Evolutionary conservation across 2,888 invertebrate species (phyloP), one percentile per base, ranked within the genome.

Genomic region (Seira musarum): DNA sequence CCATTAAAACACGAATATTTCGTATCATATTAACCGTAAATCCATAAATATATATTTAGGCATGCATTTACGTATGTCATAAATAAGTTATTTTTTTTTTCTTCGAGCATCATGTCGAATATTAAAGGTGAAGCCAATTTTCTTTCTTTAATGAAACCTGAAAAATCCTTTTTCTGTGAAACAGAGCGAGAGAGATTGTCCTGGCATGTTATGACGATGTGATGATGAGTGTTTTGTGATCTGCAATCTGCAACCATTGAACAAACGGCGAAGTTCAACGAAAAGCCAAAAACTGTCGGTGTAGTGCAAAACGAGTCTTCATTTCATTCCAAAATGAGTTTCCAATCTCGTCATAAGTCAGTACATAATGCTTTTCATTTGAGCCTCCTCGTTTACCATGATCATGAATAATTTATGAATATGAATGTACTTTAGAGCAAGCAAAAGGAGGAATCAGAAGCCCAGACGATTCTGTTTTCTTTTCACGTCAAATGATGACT

Each of bases 131-230:
- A 30, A 30, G 8, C 30, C 30, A 30, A 30, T 2, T 30, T 30
- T 30, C 2, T 30, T 30, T 30, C 30, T 30, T 8, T 30, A 30
- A 30, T 30, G 30, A 30, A 30, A 30, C 2, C 30, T 30, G 3
- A 30, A 30, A 2, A 2, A 30, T 30, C 8, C 30, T 30, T 30
- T 30, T 30, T 30, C 30, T 13, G 49, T 49, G 49, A 49, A 49
- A 49, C 49, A 49, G 49, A 49, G 49, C 49, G 49, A 49, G 49
- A 49, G 49, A 49, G 49, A 49, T 49, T 49, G 49, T 49, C 49
- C 3, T 49, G 17, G 15, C 49, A 13, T 2, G 3, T n/a, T 49
- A 8, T 30, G 49, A 49, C 15, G 49, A n/a, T n/a, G n/a, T n/a
- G n/a, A n/a, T 49, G 49, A 49, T 49, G 49, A 49, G 3, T 3